phyloP scores from a whole-genome alignment of 2,797 vertebrate genomes.

The Anguilla marmorata region DNA sequence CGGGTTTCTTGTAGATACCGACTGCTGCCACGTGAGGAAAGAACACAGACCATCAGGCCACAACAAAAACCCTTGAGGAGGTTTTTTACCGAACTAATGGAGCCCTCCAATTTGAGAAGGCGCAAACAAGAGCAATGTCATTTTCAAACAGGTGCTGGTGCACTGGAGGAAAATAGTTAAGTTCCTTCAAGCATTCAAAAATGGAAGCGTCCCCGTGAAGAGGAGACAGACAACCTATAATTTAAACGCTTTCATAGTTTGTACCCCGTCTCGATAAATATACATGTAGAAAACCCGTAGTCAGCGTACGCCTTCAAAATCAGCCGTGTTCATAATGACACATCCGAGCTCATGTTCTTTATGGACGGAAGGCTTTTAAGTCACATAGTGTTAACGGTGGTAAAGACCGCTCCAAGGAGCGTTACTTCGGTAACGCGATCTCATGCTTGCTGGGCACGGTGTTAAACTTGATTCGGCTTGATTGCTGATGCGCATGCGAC shows the following conservation, averaged over 20 bases:
- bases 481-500: neutral
- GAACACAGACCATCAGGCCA: neutral
- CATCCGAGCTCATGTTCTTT: neutral
- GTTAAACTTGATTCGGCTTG: conserved; percentile 19
- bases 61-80: neutral
- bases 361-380: neutral
- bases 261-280: neutral
- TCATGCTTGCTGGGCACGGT: neutral
- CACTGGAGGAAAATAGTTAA: neutral
- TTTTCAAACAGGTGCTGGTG: neutral
- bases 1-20: neutral
- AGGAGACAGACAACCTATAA: conserved; percentile 7
- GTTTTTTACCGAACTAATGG: neutral
- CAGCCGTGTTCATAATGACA: neutral
- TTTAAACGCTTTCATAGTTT: neutral
- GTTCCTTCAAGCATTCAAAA: conserved; percentile 1
- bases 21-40: neutral
- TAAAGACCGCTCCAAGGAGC: neutral
- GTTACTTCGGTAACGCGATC: neutral
- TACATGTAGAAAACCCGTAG: neutral
- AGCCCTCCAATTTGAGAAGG: neutral
- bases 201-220: neutral
- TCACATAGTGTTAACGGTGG: neutral
- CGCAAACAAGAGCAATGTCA: neutral
- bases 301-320: neutral